Base-by-base conservation (phyloP, 1,140 invertebrate species). In the Reticulitermes speratus region DNA sequence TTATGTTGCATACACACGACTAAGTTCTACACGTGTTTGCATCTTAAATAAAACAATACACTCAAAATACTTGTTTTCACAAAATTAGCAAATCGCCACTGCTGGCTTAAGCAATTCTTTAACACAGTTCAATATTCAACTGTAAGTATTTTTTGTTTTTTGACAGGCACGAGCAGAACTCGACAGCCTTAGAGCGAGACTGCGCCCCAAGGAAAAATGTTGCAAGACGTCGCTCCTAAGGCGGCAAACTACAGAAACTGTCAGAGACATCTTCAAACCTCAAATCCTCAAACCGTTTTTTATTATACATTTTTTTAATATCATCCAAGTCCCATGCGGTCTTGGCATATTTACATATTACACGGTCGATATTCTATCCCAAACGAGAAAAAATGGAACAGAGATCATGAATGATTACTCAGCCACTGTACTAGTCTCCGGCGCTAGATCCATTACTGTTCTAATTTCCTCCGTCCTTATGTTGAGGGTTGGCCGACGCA, bases 271-370 rank as follows among this genome's bases (percentile, higher is more conserved):
- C 65, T 30, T 82, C 55, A 38, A n/a, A 32, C 30, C 85, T 32
- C 32, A 0, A 30, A 48, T 95, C 0, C 88, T 95, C 0, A 96
- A 95, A 88, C 95, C 95, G 0, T 90, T 96, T 44, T 89, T 95
- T 12, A 94, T 96, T 32, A 94, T 96, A 86, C 94, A 95, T 87
- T 89, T 94, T 0, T 96, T 96, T 90, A 95, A 94, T 88, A 89
- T 95, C 86, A 91, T 96, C 75, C 95, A 96, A 89, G 94, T 95
- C 87, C 90, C 95, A 3, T 94, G 94, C 11, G 95, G 95, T 85
- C 95, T 94, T 3, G 96, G 95, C 87, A 91, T 96, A 5, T 92
- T 96, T 45, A 94, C 96, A 83, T 96, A 96, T 89, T 96, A 96
- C 87, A 95, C 95, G 3, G 94, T 96, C 0, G 94, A 95, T 86